Base-by-base conservation (phyloP, 2,888 invertebrate genomes). In the Cryptosula pallasiana region DNA sequence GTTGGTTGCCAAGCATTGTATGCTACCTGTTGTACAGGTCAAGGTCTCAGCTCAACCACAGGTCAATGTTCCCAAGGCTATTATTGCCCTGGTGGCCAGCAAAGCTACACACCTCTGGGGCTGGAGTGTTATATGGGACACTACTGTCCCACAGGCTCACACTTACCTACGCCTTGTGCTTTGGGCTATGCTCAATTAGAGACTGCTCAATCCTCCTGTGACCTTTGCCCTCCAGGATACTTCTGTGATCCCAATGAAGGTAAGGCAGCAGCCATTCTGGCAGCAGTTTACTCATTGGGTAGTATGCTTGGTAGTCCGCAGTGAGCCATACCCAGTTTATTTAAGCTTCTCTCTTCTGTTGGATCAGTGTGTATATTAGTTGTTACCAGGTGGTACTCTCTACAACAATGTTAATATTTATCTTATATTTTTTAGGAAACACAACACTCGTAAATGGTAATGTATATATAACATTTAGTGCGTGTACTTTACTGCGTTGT, bases 21-120 rank as follows among this genome's bases (percentile, higher is more conserved):
- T n/a, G n/a, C n/a, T n/a, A n/a, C n/a, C n/a, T n/a, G n/a, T n/a
- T n/a, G n/a, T 74, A 23, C 73, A 82, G 82, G 82, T 71, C 75
- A 78, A 54, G 83, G 81, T 16, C 79, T 81, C 71, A 77, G 77
- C 2, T 74, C 74, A 0, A 78, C 78, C n/a, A 79, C 78, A 63
- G 80, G 77, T 3, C 71, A 75, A 16, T 83, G 83, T 75, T 69
- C 75, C 16, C 75, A 79, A 34, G 82, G 82, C 2, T 83, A 78
- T 76, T 82, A 81, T 75, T 83, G 83, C 69, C 81, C 82, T 29
- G 79, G 80, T 32, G 82, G 82, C 73, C 81, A 81, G 73, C 77
- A 77, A 74, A 76, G 78, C n/a, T 72, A 76, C 34, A 79, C 81
- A 0, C 82, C 82, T 0, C 35, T 72, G 0, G 77, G 79, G 69